phyloP scores from a whole-genome alignment of 2,888 invertebrate genomes.

The Eilema griseolum region DNA sequence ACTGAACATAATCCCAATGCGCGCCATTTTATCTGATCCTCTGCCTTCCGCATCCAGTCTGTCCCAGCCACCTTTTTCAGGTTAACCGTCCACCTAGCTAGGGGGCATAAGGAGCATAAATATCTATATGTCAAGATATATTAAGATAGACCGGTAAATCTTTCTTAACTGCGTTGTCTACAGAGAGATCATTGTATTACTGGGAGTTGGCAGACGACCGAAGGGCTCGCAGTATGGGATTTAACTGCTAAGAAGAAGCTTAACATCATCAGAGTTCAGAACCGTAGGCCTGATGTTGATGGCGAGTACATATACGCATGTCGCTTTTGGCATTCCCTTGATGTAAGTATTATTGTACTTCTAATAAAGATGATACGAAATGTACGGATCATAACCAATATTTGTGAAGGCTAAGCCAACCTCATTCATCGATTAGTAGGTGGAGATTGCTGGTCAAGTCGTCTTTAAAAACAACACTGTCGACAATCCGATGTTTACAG shows the following conservation, averaged over 20 bases:
- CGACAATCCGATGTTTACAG: too few relatives aligned
- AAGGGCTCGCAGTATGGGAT: conserved; percentile 86
- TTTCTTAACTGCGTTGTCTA: conserved; percentile 11
- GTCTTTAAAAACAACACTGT: too few relatives aligned
- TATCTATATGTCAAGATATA: background rate
- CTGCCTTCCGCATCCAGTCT: too few relatives aligned
- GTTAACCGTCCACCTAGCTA: too few relatives aligned
- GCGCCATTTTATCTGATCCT: too few relatives aligned
- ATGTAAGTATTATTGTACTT: conserved; percentile 55
- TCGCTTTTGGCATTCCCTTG: conserved; percentile 79
- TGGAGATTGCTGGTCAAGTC: too few relatives aligned
- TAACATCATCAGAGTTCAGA: conserved; percentile 78
- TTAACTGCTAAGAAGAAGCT: conserved; percentile 79
- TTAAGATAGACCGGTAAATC: background rate
- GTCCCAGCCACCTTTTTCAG: too few relatives aligned
- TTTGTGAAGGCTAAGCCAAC: background rate
- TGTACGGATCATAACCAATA: background rate
- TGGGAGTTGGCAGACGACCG: conserved; percentile 86
- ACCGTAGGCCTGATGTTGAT: conserved; percentile 81
- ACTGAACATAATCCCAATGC: too few relatives aligned
- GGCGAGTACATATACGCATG: conserved; percentile 87
- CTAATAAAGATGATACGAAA: background rate
- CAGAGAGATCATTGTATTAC: conserved; percentile 84
- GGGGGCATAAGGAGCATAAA: background rate
- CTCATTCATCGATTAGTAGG: background rate